Conservation (phyloP, 2,797 vertebrate genomes). For the Aldrovandia affinis region DNA sequence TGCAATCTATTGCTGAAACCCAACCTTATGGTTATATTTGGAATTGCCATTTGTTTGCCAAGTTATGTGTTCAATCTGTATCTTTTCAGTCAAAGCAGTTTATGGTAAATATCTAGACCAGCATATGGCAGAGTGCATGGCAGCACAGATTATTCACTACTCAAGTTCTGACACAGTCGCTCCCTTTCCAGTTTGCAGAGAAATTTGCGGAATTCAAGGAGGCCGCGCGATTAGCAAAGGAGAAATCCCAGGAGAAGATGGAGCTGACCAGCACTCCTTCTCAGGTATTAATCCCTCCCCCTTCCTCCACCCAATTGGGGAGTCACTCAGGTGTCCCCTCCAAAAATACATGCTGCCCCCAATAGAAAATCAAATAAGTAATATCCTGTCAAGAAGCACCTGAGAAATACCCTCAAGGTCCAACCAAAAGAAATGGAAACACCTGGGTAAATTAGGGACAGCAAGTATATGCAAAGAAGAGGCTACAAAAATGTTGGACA, state of each 20-base stretch:
- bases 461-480: background rate
- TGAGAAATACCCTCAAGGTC: background rate
- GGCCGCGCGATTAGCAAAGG: conserved; percentile 94
- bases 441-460: background rate
- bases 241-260: conserved; percentile 98
- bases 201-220: conserved; percentile 99
- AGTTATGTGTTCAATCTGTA: background rate
- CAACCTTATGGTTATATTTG: background rate
- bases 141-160: background rate
- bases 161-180: conserved; percentile 21
- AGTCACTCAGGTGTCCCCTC: background rate
- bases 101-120: background rate
- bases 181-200: conserved; percentile 90
- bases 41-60: background rate
- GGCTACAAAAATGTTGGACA: background rate
- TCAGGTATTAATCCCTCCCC: conserved; percentile 75
- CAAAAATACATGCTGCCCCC: background rate
- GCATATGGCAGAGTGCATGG: no score
- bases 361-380: background rate
- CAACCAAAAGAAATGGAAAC: background rate
- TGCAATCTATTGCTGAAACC: background rate
- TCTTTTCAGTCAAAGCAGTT: background rate
- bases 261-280: conserved; percentile 96
- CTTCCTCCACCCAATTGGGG: background rate
- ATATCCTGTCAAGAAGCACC: background rate